Base-by-base conservation (phyloP, 2,113 vertebrate species). In the Centrocercus urophasianus region DNA sequence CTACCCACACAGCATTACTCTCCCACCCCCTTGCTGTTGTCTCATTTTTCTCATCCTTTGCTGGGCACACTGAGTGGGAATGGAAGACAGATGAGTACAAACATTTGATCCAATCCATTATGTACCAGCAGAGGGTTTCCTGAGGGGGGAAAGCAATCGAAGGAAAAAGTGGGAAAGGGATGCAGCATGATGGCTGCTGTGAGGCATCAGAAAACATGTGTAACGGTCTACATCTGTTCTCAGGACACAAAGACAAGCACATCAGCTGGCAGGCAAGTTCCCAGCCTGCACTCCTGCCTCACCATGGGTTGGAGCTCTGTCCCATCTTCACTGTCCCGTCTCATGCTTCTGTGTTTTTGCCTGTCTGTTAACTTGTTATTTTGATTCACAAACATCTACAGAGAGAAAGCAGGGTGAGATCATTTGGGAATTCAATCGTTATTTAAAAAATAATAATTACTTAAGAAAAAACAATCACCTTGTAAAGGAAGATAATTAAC, bases 271-370 rank as follows among this genome's bases (percentile, higher is more conserved):
- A 70, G 34, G 27, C 11, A 82, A 66, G 66, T 27, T 27, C n/a
- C 43, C 20, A 50, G 69, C 36, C 60, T 74, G 77, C 15, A 28
- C 10, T 57, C 38, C 76, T 83, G 63, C 92, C 96, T 97, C 85
- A 97, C 97, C 67, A 97, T 78, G 57, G 94, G 94, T 14, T 71
- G 97, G 12, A 98, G 98, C 83, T 98, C 98, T 94, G 95, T 97
- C 30, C 96, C 97, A 22, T 98, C 96, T 63, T 96, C 97, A 27
- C 52, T 95, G 72, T 95, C 95, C 74, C 78, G 61, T 59, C 70
- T 75, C 57, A 47, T 40, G 56, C 64, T 84, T 87, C 74, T 91
- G 48, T 83, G 82, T 1, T 84, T 94, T 11, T 27, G 83, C 54
- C 52, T 19, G 11, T 77, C 83, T 30, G 77, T 90, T 71, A 94